Percentiles rank a stretch among this genome's conserved stretches.
Conservation (phyloP, 2,888 invertebrate species). For the Apodemia mormo region DNA sequence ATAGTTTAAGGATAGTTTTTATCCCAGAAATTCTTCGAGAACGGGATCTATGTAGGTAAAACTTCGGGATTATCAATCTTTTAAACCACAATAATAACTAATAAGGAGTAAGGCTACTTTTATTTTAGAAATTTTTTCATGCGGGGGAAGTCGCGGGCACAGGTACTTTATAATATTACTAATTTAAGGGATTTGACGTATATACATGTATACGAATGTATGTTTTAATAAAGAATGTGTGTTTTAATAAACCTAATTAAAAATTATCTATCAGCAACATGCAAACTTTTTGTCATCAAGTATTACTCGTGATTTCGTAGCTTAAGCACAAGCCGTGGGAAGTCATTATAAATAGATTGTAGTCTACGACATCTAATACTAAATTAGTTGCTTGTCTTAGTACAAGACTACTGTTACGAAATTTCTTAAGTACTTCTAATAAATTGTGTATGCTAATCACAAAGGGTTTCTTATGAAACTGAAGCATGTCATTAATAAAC, state of each 20-base stretch:
- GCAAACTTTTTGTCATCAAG: conserved; percentile 54
- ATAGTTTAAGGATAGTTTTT: too few species aligned
- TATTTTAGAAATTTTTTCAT: too few species aligned
- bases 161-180: too few species aligned
- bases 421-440: not conserved
- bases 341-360: conserved; percentile 60
- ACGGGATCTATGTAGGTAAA: too few species aligned
- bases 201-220: too few species aligned
- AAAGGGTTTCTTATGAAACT: not conserved
- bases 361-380: conserved; percentile 49
- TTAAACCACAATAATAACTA: too few species aligned
- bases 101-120: too few species aligned
- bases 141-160: too few species aligned
- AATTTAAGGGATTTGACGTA: too few species aligned
- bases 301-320: conserved; percentile 6
- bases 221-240: too few species aligned
- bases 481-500: not conserved
- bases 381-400: conserved; percentile 49
- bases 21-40: too few species aligned
- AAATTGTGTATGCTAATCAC: not conserved
- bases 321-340: conserved; percentile 55
- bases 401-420: conserved; percentile 29
- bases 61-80: too few species aligned
- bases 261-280: not conserved
- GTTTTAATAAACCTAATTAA: not conserved